Percentiles rank a stretch among this genome's conserved stretches.
Conservation (phyloP, 2,888 invertebrate species). For the Melieria omissa region DNA sequence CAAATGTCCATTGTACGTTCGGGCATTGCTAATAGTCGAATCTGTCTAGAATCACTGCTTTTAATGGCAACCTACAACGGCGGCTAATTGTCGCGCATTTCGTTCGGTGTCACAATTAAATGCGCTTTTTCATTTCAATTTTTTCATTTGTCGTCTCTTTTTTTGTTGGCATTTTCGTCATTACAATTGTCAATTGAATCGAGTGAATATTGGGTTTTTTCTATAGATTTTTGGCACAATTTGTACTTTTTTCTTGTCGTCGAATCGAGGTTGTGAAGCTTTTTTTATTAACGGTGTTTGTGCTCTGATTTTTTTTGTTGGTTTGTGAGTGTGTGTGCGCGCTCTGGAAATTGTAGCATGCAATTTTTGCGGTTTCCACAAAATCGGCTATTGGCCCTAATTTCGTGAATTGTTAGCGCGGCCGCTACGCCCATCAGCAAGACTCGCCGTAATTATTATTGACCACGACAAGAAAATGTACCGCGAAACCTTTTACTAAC, state of each 20-base stretch:
- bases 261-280: background rate
- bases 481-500: slow-evolving; percentile 2
- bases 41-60: too few species aligned
- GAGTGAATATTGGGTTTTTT: background rate
- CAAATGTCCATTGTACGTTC: too few species aligned
- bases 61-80: too few species aligned
- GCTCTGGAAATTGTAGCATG: background rate
- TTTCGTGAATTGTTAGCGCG: background rate
- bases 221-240: slow-evolving; percentile 8
- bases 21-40: too few species aligned
- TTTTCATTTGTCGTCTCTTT: slow-evolving; percentile 10
- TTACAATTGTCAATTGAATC: background rate
- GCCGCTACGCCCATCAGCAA: too few species aligned
- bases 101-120: slow-evolving; percentile 14
- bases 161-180: background rate
- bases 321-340: background rate
- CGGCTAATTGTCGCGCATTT: too few species aligned
- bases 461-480: slow-evolving; percentile 9
- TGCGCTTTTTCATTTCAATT: slow-evolving; percentile 1
- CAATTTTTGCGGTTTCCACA: slow-evolving; percentile 11
- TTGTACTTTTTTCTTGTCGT: background rate
- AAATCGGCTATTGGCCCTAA: slow-evolving; percentile 22
- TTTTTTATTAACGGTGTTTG: too few species aligned
- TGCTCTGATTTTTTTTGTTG: too few species aligned
- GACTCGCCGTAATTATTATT: background rate